Evolutionary conservation across 2,888 invertebrate species (phyloP).

Genomic region (Eristalinus sepulchralis): DNA sequence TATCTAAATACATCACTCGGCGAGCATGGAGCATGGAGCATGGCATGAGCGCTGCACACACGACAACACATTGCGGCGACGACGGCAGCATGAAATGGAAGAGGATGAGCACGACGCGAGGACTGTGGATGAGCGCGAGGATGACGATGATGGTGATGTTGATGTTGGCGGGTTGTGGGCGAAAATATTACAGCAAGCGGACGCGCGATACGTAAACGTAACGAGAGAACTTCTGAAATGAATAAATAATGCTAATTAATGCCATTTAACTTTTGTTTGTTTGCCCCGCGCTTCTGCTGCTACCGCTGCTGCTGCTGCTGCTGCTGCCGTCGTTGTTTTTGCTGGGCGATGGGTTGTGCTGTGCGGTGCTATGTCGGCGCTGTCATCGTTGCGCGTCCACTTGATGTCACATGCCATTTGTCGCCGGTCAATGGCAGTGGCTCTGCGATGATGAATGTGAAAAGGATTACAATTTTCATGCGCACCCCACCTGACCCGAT

Average conservation of each 20-base stretch:
- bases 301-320: background rate
- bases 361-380: background rate
- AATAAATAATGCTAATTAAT: slow-evolving; percentile 65
- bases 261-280: slow-evolving; percentile 60
- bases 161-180: slow-evolving; percentile 17
- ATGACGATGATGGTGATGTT: slow-evolving; percentile 4
- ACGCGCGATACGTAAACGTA: slow-evolving; percentile 30
- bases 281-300: slow-evolving; percentile 27
- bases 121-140: background rate
- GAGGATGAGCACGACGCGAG: background rate
- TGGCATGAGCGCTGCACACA: background rate
- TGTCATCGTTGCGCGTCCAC: slow-evolving; percentile 43
- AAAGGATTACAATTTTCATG: background rate
- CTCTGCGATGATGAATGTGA: slow-evolving; percentile 10
- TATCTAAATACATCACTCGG: slow-evolving; percentile 32
- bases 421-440: background rate
- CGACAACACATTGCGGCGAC: background rate
- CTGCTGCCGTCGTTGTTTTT: slow-evolving; percentile 24
- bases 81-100: background rate
- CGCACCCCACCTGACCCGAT: background rate
- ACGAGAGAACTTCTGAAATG: slow-evolving; percentile 61
- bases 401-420: slow-evolving; percentile 34
- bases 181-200: slow-evolving; percentile 32
- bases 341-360: background rate
- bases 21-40: background rate